Conservation (phyloP, 2,888 invertebrate genomes). For the Noctua pronuba region DNA sequence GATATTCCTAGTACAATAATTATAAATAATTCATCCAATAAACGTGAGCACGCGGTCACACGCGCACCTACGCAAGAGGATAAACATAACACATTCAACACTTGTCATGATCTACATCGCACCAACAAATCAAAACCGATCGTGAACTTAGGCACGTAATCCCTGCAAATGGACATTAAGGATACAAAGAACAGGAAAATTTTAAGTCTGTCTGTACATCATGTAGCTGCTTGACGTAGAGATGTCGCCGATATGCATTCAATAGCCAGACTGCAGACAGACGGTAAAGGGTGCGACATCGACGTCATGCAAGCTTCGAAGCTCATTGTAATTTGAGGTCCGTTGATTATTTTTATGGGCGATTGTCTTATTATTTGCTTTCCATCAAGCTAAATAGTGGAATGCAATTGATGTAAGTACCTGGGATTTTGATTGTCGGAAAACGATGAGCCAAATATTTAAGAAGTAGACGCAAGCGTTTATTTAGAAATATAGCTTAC, state of each 20-base stretch:
- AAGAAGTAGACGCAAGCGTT: neutral
- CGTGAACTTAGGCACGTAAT: constrained; percentile 79
- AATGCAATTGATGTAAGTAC: neutral
- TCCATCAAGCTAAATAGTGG: neutral
- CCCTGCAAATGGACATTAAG: constrained; percentile 73
- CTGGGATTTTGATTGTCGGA: neutral
- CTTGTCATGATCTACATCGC: constrained; percentile 78
- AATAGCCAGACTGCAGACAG: constrained; percentile 69
- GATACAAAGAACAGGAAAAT: constrained; percentile 86
- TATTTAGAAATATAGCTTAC: neutral
- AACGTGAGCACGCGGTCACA: constrained; percentile 42
- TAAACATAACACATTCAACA: constrained; percentile 75
- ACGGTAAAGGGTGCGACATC: constrained; percentile 61
- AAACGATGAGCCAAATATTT: no score
- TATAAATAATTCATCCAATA: constrained; percentile 67
- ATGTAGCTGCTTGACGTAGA: constrained; percentile 74
- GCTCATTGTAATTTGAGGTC: constrained; percentile 17
- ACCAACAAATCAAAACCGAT: constrained; percentile 80
- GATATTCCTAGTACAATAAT: constrained; percentile 12
- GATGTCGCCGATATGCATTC: constrained; percentile 73
- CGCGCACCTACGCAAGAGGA: constrained; percentile 69
- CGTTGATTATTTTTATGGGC: neutral
- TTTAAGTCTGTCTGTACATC: constrained; percentile 66
- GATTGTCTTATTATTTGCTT: constrained; percentile 8
- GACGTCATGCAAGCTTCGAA: constrained; percentile 55